Conservation (phyloP, 2,888 invertebrate genomes). For the Anoncus sp. region DNA sequence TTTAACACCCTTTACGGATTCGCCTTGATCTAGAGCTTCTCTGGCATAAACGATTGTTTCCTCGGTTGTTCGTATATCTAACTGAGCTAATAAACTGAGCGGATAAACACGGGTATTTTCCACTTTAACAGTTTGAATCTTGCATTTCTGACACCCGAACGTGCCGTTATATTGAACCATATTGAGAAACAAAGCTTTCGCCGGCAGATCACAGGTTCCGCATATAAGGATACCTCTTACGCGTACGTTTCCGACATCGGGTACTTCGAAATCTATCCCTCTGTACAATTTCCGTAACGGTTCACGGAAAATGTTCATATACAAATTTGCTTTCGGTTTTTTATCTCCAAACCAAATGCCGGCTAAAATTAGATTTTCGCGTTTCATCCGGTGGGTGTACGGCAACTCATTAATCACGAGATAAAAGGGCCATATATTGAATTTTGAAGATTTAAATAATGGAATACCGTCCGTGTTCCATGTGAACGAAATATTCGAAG, state of each 20-base stretch:
- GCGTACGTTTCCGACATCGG: neutral
- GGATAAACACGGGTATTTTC: too few relatives aligned
- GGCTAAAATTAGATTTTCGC: slow-evolving; percentile 36
- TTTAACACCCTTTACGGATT: slow-evolving; percentile 49
- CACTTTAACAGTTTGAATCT: too few relatives aligned
- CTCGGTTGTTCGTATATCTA: too few relatives aligned
- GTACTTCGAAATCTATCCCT: neutral
- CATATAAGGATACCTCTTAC: too few relatives aligned
- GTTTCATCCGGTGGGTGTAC: slow-evolving; percentile 9
- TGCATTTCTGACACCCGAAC: too few relatives aligned
- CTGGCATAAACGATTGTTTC: neutral
- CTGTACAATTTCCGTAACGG: slow-evolving; percentile 7
- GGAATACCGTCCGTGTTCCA: slow-evolving; percentile 44
- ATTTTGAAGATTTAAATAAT: slow-evolving; percentile 34
- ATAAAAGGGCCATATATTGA: slow-evolving; percentile 43
- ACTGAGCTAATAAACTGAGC: too few relatives aligned
- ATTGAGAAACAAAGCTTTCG: too few relatives aligned
- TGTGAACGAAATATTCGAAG: too few relatives aligned
- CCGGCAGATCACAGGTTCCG: too few relatives aligned
- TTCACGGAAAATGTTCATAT: slow-evolving; percentile 8
- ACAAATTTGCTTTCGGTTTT: slow-evolving; percentile 43
- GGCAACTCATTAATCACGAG: slow-evolving; percentile 51
- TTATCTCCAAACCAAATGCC: slow-evolving; percentile 46
- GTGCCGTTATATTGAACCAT: too few relatives aligned
- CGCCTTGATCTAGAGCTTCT: neutral